Evolutionary conservation across 2,888 invertebrate species (phyloP).

Genomic region (Lacanobia oleracea): DNA sequence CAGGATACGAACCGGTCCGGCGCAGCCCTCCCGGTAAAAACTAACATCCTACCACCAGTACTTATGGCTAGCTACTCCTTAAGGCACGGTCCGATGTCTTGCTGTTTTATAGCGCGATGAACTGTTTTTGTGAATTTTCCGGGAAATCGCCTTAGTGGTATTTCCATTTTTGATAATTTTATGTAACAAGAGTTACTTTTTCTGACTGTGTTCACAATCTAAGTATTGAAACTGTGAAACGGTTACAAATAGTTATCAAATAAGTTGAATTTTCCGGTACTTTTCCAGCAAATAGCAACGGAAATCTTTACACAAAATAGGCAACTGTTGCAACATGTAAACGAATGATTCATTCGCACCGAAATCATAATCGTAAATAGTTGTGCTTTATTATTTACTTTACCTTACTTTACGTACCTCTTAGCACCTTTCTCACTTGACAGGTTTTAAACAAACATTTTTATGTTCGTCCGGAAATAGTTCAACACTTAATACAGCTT

Average conservation of each 20-base stretch:
- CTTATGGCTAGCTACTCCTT: conserved; percentile 62
- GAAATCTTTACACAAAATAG: conserved; percentile 8
- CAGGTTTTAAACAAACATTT: conserved; percentile 48
- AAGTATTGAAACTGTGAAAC: no score
- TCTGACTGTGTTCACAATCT: no score
- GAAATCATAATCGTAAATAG: conserved; percentile 3
- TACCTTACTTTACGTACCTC: conserved; percentile 24
- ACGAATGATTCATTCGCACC: conserved; percentile 3
- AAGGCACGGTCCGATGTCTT: conserved; percentile 51
- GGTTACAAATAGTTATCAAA: no score
- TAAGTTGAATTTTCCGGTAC: not conserved
- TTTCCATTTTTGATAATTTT: no score
- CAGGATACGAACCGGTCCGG: conserved; percentile 84
- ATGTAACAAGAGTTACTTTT: no score
- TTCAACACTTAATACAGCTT: conserved; percentile 38
- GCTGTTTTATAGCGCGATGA: conserved; percentile 30
- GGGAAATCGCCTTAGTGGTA: no score
- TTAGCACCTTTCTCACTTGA: conserved; percentile 48
- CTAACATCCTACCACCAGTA: conserved; percentile 72
- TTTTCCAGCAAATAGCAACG: not conserved
- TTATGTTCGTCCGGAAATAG: conserved; percentile 37
- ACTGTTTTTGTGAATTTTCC: conserved; percentile 14
- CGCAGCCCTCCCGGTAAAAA: conserved; percentile 78
- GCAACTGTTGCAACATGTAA: conserved; percentile 24
- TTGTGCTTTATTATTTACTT: conserved; percentile 1